Evolutionary conservation across 1,140 invertebrate genomes (phyloP), one percentile per base, ranked within the genome.

Genomic region (Eurosta solidaginis): DNA sequence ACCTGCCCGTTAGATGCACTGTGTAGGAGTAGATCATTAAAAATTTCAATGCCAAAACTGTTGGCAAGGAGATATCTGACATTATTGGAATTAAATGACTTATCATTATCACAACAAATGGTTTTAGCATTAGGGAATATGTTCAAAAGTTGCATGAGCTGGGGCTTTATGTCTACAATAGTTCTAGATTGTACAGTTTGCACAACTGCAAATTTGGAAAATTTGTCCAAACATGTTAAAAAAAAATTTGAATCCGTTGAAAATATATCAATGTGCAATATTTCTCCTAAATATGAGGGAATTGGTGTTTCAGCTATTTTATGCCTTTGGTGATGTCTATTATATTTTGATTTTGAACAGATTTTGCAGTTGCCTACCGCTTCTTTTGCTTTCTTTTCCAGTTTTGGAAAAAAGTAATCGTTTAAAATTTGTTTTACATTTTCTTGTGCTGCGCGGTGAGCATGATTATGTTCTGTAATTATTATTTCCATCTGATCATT

Each of bases 301-400:
- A 54, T 68, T 29, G 68, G 80, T 14, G 80, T 82, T 17, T 33
- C 42, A 0, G 78, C 78, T 0, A 78, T 52, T 45, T 82, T 73
- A 12, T 47, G 78, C 54, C 59, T 77, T 81, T 27, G 79, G 79
- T 3, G 78, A 54, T 27, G 80, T 82, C 40, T 77, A 80, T 59
- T 81, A 80, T 25, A 74, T 78, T 47, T 49, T 80, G 78, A 29
- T 22, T 22, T 52, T 52, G 50, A 44, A 50, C 81, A 36, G 29
- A 50, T 52, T 52, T 76, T 7, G 50, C 74, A 36, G 49, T 82
- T 50, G 79, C 73, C 17, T n/a, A n/a, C n/a, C n/a, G n/a, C n/a
- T n/a, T n/a, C n/a, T 80, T 76, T 10, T n/a, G 74, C 42, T 75
- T 73, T 54, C 74, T 78, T 17, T 82, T 78, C 47, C n/a, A n/a